These are phyloP conservation scores for Odontocolon sp. DNA, from an alignment of 2,888 invertebrate genomes.

Conservation along the genomic window DNA sequence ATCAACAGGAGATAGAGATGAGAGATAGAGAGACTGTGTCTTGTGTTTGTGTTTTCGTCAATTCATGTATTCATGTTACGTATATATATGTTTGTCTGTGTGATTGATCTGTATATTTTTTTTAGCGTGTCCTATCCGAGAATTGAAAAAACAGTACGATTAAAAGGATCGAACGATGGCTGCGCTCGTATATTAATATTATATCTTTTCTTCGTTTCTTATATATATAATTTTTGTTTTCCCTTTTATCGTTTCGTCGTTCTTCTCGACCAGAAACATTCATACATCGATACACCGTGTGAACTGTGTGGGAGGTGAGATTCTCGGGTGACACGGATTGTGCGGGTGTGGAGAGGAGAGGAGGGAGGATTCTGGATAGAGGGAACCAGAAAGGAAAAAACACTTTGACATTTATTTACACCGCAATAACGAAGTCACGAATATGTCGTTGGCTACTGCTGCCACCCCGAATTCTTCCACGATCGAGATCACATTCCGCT, in stretches of 20 bases:
- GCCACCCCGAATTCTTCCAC: slow-evolving; percentile 72
- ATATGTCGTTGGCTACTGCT: slow-evolving; percentile 75
- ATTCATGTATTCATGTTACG: slow-evolving; percentile 14
- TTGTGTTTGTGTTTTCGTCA: slow-evolving; percentile 26
- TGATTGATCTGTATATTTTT: slow-evolving; percentile 16
- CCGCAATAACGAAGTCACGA: slow-evolving; percentile 80
- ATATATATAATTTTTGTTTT: slow-evolving; percentile 25
- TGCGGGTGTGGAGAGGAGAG: neutral
- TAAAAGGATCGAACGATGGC: slow-evolving; percentile 64
- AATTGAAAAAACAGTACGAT: slow-evolving; percentile 63
- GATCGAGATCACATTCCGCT: slow-evolving; percentile 83
- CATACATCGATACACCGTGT: slow-evolving; percentile 45
- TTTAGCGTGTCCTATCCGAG: slow-evolving; percentile 47
- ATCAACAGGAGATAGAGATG: slow-evolving; percentile 76
- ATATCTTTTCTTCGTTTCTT: slow-evolving; percentile 27
- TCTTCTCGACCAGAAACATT: slow-evolving; percentile 45
- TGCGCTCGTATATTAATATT: slow-evolving; percentile 52
- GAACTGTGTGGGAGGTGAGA: slow-evolving; percentile 28
- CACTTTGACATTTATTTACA: slow-evolving; percentile 76
- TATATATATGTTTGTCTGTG: slow-evolving; percentile 8
- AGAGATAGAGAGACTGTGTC: slow-evolving; percentile 57
- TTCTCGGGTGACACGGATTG: slow-evolving; percentile 21
- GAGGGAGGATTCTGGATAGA: slow-evolving; percentile 15
- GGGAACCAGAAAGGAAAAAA: slow-evolving; percentile 17
- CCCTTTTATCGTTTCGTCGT: slow-evolving; percentile 54